These are phyloP conservation scores for Dolichopus griseipennis DNA, from an alignment of 2,888 invertebrate genomes.

Conservation along the genomic window DNA sequence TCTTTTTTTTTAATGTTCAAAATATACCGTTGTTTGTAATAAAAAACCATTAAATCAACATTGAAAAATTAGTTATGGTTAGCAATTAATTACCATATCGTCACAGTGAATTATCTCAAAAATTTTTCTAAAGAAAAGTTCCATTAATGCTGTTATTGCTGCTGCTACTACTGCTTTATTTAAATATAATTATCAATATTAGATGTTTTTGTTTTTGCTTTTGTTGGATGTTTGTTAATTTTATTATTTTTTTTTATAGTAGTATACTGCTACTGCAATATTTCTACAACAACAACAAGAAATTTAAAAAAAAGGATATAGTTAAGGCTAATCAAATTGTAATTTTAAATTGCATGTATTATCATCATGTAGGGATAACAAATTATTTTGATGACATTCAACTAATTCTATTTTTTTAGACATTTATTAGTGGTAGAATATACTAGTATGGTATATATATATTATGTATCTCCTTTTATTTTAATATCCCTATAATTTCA, in stretches of 20 bases:
- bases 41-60: constrained; percentile 1
- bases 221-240: too few relatives aligned
- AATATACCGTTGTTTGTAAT: background rate
- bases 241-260: too few relatives aligned
- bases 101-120: constrained; percentile 6
- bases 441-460: too few relatives aligned
- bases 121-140: background rate
- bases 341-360: background rate
- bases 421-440: too few relatives aligned
- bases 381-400: background rate
- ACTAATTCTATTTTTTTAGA: too few relatives aligned
- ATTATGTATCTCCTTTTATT: too few relatives aligned
- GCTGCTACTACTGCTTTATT: too few relatives aligned
- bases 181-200: too few relatives aligned
- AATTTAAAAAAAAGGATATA: background rate
- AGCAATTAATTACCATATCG: constrained; percentile 6
- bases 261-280: too few relatives aligned
- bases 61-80: constrained; percentile 6
- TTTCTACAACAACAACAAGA: too few relatives aligned
- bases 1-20: background rate
- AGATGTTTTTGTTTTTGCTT: too few relatives aligned
- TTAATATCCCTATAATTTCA: too few relatives aligned
- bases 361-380: background rate
- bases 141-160: background rate
- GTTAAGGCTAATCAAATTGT: background rate